Evolutionary conservation across 1,140 invertebrate species (phyloP), one percentile per base, ranked within the genome.

Genomic region (Ips nitidus): DNA sequence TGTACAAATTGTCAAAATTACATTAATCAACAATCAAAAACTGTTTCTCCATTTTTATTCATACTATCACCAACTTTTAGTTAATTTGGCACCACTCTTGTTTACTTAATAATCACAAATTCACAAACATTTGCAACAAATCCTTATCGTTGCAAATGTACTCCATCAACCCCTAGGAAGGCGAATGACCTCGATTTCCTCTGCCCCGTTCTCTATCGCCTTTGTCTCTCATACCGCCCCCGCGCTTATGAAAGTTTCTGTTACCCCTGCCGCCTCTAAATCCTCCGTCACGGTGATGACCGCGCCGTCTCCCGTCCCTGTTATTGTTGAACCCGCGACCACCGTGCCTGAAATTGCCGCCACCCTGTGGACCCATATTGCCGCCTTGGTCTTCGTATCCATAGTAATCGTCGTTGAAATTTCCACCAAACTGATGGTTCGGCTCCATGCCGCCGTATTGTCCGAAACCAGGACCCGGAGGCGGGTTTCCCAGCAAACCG

Each of bases 401-500:
- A 41, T 71, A 71, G 40, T 43, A 71, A 37, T 71, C 69, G 41
- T 71, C 69, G 36, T 66, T 66, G 41, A 55, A 66, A 22, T 55
- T 52, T 1, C 63, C 63, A 3, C 40, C n/a, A 41, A 4, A 22
- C 4, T 22, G 42, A 7, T 62, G 59, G 41, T 50, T 61, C 38
- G 62, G 59, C n/a, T 64, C 68, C 53, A 59, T 64, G 8, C 60
- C 63, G 41, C 63, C 63, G 45, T 66, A 71, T 36, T 66, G 63
- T 3, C 56, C 56, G 40, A 55, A 59, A 2, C 47, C 40, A 3
- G 42, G 22, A 43, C 47, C 63, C 1, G 69, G 62, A 45, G 78
- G 79, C 1, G 71, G 77, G 67, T 77, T 79, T 1, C 78, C 78
- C n/a, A 79, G 56, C 39, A 80, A 52, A 38, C 79, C 76, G 68